Evolutionary conservation across 2,888 invertebrate genomes (phyloP).

Genomic region (Stomorhina lunata): DNA sequence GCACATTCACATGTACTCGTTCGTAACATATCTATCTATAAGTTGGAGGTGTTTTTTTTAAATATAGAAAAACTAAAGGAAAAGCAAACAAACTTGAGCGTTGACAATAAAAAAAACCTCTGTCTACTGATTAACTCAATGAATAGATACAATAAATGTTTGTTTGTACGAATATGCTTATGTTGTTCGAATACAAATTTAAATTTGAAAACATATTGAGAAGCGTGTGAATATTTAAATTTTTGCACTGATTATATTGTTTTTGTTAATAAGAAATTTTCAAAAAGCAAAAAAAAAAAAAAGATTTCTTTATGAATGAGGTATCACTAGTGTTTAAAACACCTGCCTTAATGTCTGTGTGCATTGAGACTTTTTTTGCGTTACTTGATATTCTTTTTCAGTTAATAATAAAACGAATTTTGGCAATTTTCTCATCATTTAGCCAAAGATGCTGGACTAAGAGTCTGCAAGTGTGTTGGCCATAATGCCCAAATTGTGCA

Average conservation of each 20-base stretch:
- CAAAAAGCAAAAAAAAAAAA: no score
- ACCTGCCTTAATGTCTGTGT: constrained; percentile 62
- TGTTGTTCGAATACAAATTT: no score
- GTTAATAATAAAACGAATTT: constrained; percentile 53
- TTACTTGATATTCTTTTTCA: constrained; percentile 61
- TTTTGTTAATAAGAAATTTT: no score
- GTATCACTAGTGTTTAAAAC: constrained; percentile 28
- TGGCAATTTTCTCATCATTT: constrained; percentile 63
- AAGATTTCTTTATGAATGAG: constrained; percentile 52
- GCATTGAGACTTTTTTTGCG: constrained; percentile 48
- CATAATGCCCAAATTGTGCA: constrained; percentile 49
- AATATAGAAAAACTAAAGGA: not conserved
- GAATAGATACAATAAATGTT: no score
- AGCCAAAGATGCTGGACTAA: constrained; percentile 47
- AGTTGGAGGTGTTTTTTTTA: not conserved
- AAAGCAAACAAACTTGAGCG: not conserved
- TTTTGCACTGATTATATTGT: constrained; percentile 24
- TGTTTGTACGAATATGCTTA: not conserved
- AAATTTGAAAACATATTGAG: constrained; percentile 30
- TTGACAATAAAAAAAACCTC: not conserved
- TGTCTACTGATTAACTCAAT: not conserved
- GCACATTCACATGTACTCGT: not conserved
- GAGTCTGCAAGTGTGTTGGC: not conserved
- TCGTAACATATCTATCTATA: not conserved
- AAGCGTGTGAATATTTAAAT: constrained; percentile 62